phyloP scores from a whole-genome alignment of 2,113 vertebrate species.

The Coracopsis vasa region DNA sequence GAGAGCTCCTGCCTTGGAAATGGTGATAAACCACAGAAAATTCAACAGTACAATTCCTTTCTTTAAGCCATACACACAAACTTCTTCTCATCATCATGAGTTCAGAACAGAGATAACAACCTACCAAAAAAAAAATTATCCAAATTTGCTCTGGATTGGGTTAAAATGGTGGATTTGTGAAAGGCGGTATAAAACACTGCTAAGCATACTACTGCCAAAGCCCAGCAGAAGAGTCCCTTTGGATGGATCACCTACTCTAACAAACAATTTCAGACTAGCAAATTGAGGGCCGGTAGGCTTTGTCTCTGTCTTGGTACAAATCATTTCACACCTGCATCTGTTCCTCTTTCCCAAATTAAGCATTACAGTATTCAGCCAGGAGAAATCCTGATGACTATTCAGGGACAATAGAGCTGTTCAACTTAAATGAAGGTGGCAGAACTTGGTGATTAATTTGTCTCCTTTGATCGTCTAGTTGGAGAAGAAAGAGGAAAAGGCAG shows the following conservation, averaged over 20 bases:
- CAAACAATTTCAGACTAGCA: background rate
- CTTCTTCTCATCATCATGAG: background rate
- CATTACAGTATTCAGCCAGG: background rate
- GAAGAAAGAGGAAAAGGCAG: background rate
- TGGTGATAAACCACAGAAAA: background rate
- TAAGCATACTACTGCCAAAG: background rate
- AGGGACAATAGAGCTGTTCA: background rate
- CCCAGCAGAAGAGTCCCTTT: background rate
- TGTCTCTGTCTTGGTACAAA: background rate
- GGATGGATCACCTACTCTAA: background rate
- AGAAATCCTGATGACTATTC: background rate
- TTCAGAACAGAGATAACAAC: background rate
- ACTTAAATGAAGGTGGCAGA: conserved; percentile 5
- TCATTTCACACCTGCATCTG: background rate
- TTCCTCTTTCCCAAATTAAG: background rate
- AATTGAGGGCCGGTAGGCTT: background rate
- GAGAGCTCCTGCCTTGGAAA: background rate
- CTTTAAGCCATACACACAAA: background rate
- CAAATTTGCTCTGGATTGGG: background rate
- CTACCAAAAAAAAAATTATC: background rate
- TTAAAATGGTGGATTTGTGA: background rate
- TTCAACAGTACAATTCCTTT: background rate
- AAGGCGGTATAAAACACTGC: background rate
- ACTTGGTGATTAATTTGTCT: conserved; percentile 23
- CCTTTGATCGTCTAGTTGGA: background rate